Percentiles rank a stretch among this genome's conserved stretches.
These are phyloP conservation scores for Caenorhabditis doughertyi DNA, from an alignment of 2,888 invertebrate genomes.

Conservation along the genomic window DNA sequence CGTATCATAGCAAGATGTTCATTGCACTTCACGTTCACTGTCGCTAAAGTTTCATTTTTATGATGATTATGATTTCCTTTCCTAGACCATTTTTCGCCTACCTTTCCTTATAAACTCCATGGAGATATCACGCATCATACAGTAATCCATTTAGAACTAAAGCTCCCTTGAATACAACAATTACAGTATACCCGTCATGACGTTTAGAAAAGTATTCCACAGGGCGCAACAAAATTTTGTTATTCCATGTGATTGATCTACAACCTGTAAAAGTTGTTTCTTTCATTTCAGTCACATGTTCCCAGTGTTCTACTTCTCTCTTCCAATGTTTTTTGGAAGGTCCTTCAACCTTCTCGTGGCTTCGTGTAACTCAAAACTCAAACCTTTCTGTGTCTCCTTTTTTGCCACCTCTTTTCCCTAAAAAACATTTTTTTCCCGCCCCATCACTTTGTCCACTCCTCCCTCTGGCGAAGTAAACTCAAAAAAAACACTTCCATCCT, in stretches of 20 bases:
- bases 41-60: too few relatives aligned
- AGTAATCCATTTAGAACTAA: too few relatives aligned
- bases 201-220: not conserved
- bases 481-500: slow-evolving; percentile 33
- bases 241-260: slow-evolving; percentile 10
- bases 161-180: too few relatives aligned
- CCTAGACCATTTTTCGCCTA: too few relatives aligned
- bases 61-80: too few relatives aligned
- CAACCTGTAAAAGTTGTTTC: slow-evolving; percentile 25
- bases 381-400: slow-evolving; percentile 16
- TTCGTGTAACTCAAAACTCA: slow-evolving; percentile 53
- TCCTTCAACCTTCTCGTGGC: slow-evolving; percentile 18
- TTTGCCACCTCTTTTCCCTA: slow-evolving; percentile 26
- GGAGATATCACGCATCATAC: too few relatives aligned
- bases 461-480: slow-evolving; percentile 40
- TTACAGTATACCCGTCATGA: not conserved
- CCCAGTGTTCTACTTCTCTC: slow-evolving; percentile 17
- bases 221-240: slow-evolving; percentile 12
- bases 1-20: too few relatives aligned
- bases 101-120: too few relatives aligned
- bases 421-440: slow-evolving; percentile 33
- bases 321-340: slow-evolving; percentile 6
- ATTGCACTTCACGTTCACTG: too few relatives aligned
- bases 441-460: slow-evolving; percentile 43
- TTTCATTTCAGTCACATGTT: slow-evolving; percentile 19